Evolutionary conservation across 2,888 invertebrate genomes (phyloP), one percentile per base, ranked within the genome.

Genomic region (Elysia crispata): DNA sequence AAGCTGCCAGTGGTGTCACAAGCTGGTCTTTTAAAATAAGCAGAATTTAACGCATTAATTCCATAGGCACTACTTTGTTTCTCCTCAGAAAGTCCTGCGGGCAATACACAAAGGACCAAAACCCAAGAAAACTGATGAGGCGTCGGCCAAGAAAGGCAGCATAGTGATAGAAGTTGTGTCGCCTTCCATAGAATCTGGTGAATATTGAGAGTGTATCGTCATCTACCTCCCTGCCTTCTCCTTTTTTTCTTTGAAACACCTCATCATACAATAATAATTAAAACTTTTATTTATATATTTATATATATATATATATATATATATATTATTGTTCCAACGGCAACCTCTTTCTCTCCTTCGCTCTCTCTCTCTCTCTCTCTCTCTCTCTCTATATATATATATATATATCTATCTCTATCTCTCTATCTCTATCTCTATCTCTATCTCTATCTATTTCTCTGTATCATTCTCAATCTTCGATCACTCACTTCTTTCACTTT

Each of bases 131-230:
- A 8, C 25, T 3, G 76, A 76, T 13, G 30, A 20, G n/a, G 0
- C 57, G 1, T 54, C 54, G 25, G 25, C 50, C 15, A 41, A 41
- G 41, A 41, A 41, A 41, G 50, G 54, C 28, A 73, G 54, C 18
- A 54, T 73, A n/a, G 57, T 73, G 20, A 73, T 73, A n/a, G 73
- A 73, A 57, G 57, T 73, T 25, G 50, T 73, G 25, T 73, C 74
- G 15, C 57, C 74, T 30, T 49, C 28, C 20, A 28, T 57, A 54
- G 73, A 73, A 13, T 30, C 73, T 6, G 57, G 73, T 73, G 20
- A 54, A 54, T 73, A 11, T 0, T 20, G 18, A n/a, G 1, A 3
- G 18, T 5, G 15, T 41, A n/a, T n/a, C n/a, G 41, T 41, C 11
- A 3, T 41, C 41, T 41, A 3, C 11, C 41, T 41, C 41, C 11